Base-by-base conservation (phyloP, 2,113 vertebrate genomes). In the Osmerus eperlanus region DNA sequence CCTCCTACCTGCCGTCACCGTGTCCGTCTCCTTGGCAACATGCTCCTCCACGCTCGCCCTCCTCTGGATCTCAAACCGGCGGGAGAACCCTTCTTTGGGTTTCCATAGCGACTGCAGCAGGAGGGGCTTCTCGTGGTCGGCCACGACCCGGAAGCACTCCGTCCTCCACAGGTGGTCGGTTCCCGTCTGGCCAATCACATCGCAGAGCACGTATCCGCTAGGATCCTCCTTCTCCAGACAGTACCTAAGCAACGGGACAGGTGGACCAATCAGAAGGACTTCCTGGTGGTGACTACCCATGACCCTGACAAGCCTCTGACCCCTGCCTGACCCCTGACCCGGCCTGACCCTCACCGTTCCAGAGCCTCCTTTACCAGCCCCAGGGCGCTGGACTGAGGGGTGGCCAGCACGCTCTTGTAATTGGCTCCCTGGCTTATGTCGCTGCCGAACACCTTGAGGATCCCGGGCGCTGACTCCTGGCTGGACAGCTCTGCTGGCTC, bases 61-160 rank as follows among this genome's bases (percentile, higher is more conserved):
- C 78, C 69, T 81, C 83, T 92, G 92, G 73, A 94, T 92, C 65
- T 94, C 93, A 51, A 93, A 93, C 0, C 93, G 87, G 12, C 93
- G 78, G 75, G 88, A 87, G 66, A 92, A 92, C 1, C 93, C 92
- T 2, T 94, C 91, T 74, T 93, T 92, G 59, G 93, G 93, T 71
- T 93, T 94, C 93, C 93, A 94, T 1, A 93, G 85, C 0, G 92
- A 89, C 90, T 94, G 93, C 71, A 94, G 85, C 80, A 91, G 65
- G 25, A 94, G n/a, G 90, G 92, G 93, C 77, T 85, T 91, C 85
- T 94, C 93, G 2, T 75, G 68, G 79, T 91, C 89, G 0, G 87
- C 89, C 58, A 94, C 89, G 47, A 90, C 87, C 19, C 93, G 86
- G 68, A 90, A 89, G 66, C 91, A 94, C 77, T 93, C 92, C 9